Percentiles rank a stretch among this genome's conserved stretches.
These are phyloP conservation scores for Lycopodina hypogea DNA, from an alignment of 37 sponge, comb jelly and placozoan genomes.

Conservation along the genomic window DNA sequence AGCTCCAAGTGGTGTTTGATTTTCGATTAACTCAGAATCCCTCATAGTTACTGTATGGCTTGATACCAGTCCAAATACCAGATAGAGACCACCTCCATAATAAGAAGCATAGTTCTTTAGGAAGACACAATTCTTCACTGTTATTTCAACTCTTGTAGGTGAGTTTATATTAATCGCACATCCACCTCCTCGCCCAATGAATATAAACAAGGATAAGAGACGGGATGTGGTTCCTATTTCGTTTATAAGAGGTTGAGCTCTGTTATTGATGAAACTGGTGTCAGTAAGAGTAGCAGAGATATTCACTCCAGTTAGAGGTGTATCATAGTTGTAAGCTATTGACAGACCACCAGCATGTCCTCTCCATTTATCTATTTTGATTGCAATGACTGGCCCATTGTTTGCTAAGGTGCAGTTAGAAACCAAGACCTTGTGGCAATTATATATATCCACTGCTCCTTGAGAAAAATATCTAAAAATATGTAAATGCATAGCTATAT, in stretches of 20 bases:
- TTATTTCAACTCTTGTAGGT: neutral
- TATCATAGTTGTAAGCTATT: constrained; percentile 4
- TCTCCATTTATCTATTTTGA: constrained; percentile 16
- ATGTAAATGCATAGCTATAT: no score
- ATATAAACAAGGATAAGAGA: neutral
- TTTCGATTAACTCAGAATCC: constrained; percentile 4
- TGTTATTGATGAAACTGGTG: constrained; percentile 3
- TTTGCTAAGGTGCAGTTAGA: constrained; percentile 2
- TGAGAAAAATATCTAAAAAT: constrained; percentile 32
- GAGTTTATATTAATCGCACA: constrained; percentile 12
- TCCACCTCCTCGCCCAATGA: constrained; percentile 42
- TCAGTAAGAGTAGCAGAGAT: neutral
- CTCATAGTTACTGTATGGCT: neutral
- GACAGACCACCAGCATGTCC: constrained; percentile 45
- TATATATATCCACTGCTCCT: constrained; percentile 40
- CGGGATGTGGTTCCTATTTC: neutral
- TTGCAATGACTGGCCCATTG: constrained; percentile 25
- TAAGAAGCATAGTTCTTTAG: constrained; percentile 25
- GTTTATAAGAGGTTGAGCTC: neutral
- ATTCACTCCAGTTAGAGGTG: neutral
- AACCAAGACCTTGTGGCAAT: constrained; percentile 7
- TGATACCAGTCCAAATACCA: neutral
- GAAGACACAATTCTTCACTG: constrained; percentile 31
- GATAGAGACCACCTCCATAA: constrained; percentile 35
- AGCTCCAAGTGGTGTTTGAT: constrained; percentile 12